Evolutionary conservation across 2,797 vertebrate species (phyloP).

Genomic region (Epinephelus awoara): DNA sequence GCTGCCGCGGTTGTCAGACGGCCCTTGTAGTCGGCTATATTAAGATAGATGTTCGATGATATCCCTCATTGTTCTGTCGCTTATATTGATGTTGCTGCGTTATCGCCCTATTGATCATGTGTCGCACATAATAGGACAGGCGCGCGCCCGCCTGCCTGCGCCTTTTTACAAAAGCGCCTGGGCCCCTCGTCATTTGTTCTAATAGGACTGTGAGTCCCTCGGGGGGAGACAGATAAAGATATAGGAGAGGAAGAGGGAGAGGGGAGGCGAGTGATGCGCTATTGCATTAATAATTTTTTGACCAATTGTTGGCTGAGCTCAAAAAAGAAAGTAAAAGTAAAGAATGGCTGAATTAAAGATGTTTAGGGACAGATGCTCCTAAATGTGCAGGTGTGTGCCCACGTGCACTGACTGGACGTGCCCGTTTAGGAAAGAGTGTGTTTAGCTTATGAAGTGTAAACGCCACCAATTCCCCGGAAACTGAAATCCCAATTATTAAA

Average conservation of each 20-base stretch:
- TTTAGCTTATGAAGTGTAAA: slow-evolving; percentile 84
- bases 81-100: slow-evolving; percentile 99
- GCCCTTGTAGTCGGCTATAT: slow-evolving; percentile 99
- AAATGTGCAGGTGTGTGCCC: slow-evolving; percentile 29
- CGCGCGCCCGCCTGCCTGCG: slow-evolving; percentile 91
- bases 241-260: slow-evolving; percentile 37
- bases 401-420: slow-evolving; percentile 6
- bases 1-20: slow-evolving; percentile 94
- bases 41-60: slow-evolving; percentile 99
- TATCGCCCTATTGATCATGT: slow-evolving; percentile 99
- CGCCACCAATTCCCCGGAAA: slow-evolving; percentile 92
- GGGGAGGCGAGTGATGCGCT: slow-evolving; percentile 28
- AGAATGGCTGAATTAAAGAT: slow-evolving; percentile 43
- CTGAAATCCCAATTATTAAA: slow-evolving; percentile 99
- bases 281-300: slow-evolving; percentile 54
- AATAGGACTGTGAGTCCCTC: slow-evolving; percentile 93
- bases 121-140: slow-evolving; percentile 99
- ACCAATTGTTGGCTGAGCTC: slow-evolving; percentile 49
- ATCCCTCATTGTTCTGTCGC: slow-evolving; percentile 99
- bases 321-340: slow-evolving; percentile 2
- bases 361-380: slow-evolving; percentile 31
- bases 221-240: slow-evolving; percentile 71
- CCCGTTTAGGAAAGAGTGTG: slow-evolving; percentile 41
- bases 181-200: slow-evolving; percentile 92
- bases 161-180: slow-evolving; percentile 92